Evolutionary conservation across 1,140 invertebrate species (phyloP).

Genomic region (Saccostrea cuccullata): DNA sequence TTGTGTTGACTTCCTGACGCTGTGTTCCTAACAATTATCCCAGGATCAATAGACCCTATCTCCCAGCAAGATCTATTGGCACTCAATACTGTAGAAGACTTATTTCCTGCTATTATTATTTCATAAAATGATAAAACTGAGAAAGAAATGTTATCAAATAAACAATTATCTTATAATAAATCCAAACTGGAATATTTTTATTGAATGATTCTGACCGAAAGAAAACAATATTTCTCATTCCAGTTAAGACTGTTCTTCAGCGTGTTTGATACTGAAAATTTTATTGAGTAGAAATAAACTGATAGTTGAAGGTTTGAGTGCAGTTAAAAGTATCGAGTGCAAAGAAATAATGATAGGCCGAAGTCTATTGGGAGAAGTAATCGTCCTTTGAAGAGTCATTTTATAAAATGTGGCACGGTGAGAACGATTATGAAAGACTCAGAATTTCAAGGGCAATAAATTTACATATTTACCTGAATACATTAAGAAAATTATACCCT

Average conservation of each 20-base stretch:
- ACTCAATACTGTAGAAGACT: not conserved
- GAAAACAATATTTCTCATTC: too few species aligned
- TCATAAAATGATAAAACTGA: slow-evolving; percentile 19
- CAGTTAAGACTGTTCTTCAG: too few species aligned
- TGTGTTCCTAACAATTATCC: not conserved
- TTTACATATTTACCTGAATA: too few species aligned
- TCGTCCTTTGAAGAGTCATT: not conserved
- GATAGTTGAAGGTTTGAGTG: not conserved
- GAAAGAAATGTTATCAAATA: slow-evolving; percentile 5
- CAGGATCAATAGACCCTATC: not conserved
- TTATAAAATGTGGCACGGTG: not conserved
- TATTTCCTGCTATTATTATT: slow-evolving; percentile 15
- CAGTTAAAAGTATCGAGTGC: not conserved
- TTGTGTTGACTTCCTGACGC: not conserved
- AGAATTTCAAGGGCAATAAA: too few species aligned
- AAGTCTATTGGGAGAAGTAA: not conserved
- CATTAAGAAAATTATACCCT: too few species aligned
- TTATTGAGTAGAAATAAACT: not conserved
- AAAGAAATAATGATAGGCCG: not conserved
- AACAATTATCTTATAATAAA: not conserved
- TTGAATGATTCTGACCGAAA: not conserved
- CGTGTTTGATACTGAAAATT: too few species aligned
- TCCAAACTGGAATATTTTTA: not conserved
- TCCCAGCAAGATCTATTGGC: not conserved
- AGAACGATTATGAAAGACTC: too few species aligned